These are phyloP conservation scores for Trilocha varians DNA, from an alignment of 2,888 invertebrate species.

Conservation along the genomic window DNA sequence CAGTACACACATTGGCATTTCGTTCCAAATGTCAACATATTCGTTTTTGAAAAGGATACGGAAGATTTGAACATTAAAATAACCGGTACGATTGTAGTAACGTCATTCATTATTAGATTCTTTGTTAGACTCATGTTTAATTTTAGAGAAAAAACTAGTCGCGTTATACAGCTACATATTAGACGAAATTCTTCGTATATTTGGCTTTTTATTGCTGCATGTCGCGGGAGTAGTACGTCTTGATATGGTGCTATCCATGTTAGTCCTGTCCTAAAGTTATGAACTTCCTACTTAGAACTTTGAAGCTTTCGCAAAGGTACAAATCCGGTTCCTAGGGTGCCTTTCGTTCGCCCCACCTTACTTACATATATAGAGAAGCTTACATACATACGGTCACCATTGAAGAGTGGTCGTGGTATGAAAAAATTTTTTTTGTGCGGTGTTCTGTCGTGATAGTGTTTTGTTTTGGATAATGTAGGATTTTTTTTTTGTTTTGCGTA, in stretches of 20 bases:
- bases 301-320: constrained; percentile 49
- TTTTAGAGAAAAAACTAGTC: neutral
- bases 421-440: constrained; percentile 24
- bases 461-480: constrained; percentile 4
- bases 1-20: constrained; percentile 6
- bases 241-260: constrained; percentile 19
- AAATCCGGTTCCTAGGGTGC: constrained; percentile 59
- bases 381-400: constrained; percentile 62
- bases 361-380: constrained; percentile 33
- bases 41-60: constrained; percentile 4
- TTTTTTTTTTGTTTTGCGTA: constrained; percentile 3
- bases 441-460: constrained; percentile 3
- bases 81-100: constrained; percentile 7
- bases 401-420: constrained; percentile 48
- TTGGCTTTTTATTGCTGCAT: neutral
- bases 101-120: constrained; percentile 5
- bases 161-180: neutral
- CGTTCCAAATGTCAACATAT: neutral
- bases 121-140: constrained; percentile 2
- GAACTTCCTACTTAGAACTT: constrained; percentile 61
- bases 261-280: constrained; percentile 22
- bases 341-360: constrained; percentile 43
- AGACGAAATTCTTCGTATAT: neutral
- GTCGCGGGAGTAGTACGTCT: neutral
- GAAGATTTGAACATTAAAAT: constrained; percentile 10